Percentiles rank a stretch among this genome's conserved stretches.
Conservation (phyloP, 1,140 invertebrate genomes). For the Drosophila fuyamai region DNA sequence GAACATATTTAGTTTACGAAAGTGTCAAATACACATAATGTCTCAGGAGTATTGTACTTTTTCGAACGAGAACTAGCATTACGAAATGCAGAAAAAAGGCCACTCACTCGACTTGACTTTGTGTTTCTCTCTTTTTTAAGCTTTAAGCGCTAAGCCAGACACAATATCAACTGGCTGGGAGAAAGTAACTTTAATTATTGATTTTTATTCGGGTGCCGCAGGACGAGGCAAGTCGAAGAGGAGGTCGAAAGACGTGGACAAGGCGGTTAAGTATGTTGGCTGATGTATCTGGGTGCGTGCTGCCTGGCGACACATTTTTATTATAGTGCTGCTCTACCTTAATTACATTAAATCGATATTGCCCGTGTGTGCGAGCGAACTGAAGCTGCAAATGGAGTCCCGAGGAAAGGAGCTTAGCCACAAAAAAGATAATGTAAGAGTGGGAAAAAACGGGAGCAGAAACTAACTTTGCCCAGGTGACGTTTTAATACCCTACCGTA, state of each 20-base stretch:
- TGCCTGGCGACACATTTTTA: conserved; percentile 39
- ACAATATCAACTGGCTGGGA: conserved; percentile 8
- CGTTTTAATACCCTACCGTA: too few species aligned
- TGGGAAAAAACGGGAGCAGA: neutral
- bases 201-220: conserved; percentile 35
- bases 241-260: conserved; percentile 3
- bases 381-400: conserved; percentile 33
- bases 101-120: neutral
- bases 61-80: neutral
- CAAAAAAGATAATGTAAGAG: neutral
- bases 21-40: neutral
- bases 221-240: neutral
- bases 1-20: too few species aligned
- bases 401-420: conserved; percentile 5
- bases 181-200: conserved; percentile 51
- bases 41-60: neutral
- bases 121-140: neutral
- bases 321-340: conserved; percentile 46
- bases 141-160: conserved; percentile 8
- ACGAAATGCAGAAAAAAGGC: neutral
- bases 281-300: conserved; percentile 24
- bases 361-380: conserved; percentile 1
- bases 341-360: conserved; percentile 57
- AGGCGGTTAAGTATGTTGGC: conserved; percentile 10
- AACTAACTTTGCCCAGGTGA: too few species aligned